Percentiles rank a stretch among this genome's conserved stretches.
Conservation (phyloP, 1,140 invertebrate genomes). For the Drosophila aff. region DNA sequence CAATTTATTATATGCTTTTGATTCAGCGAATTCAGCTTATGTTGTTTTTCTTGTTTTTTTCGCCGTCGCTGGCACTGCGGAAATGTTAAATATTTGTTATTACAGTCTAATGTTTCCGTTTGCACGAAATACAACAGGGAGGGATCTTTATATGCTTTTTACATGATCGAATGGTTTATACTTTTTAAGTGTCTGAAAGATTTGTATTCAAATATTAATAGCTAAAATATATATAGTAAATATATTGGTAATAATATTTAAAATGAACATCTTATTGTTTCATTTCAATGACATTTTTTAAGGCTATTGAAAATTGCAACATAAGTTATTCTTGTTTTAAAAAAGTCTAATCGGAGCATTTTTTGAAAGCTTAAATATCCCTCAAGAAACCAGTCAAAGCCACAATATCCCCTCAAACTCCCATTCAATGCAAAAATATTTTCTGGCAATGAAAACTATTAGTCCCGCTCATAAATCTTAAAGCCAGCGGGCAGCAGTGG, state of each 20-base stretch:
- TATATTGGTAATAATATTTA: neutral
- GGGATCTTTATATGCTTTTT: neutral
- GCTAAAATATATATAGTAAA: too few relatives aligned
- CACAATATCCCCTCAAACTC: conserved; percentile 22
- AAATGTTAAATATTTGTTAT: conserved; percentile 84
- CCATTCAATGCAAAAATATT: conserved; percentile 30
- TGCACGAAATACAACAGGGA: conserved; percentile 50
- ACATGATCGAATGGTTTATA: conserved; percentile 13
- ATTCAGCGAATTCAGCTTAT: conserved; percentile 50
- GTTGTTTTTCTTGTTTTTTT: conserved; percentile 27
- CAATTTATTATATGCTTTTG: conserved; percentile 76
- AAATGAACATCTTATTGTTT: neutral
- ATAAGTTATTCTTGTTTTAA: neutral
- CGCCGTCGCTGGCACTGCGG: conserved; percentile 48
- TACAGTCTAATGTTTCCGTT: conserved; percentile 79
- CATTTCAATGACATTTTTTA: too few relatives aligned
- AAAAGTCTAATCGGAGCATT: too few relatives aligned
- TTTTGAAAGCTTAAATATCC: neutral
- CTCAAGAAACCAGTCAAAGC: neutral
- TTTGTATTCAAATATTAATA: neutral
- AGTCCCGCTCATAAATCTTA: conserved; percentile 70
- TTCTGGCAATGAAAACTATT: conserved; percentile 74
- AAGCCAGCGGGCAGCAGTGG: conserved; percentile 1
- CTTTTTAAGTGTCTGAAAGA: neutral
- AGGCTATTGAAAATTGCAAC: neutral